phyloP scores from a whole-genome alignment of 2,797 vertebrate genomes.

The Salmo trutta region DNA sequence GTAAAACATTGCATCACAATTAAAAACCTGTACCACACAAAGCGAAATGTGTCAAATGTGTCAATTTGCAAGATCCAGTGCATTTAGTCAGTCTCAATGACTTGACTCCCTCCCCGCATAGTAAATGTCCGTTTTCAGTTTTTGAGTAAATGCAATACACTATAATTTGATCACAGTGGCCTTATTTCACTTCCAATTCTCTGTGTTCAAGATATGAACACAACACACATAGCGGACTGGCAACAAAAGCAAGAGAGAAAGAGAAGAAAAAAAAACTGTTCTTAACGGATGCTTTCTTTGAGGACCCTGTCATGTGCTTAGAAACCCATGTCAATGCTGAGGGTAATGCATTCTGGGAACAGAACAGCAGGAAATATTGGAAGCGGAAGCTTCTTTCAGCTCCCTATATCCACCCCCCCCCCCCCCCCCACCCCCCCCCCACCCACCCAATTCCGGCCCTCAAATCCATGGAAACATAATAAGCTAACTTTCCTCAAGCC shows the following conservation, averaged over 20 bases:
- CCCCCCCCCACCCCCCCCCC: slow-evolving; percentile 32
- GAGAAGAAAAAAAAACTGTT: slow-evolving; percentile 30
- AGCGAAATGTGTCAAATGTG: slow-evolving; percentile 36
- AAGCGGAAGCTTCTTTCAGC: slow-evolving; percentile 47
- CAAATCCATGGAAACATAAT: slow-evolving; percentile 37
- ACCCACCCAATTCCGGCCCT: slow-evolving; percentile 40
- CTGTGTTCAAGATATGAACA: slow-evolving; percentile 28
- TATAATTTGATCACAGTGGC: slow-evolving; percentile 27
- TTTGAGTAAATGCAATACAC: slow-evolving; percentile 38
- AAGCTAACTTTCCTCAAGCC: slow-evolving; percentile 33
- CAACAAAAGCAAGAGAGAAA: slow-evolving; percentile 27
- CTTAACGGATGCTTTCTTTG: slow-evolving; percentile 36
- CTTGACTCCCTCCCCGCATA: slow-evolving; percentile 18
- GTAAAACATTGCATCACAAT: slow-evolving; percentile 50
- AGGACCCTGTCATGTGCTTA: slow-evolving; percentile 41
- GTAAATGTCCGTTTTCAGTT: neutral
- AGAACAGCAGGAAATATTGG: slow-evolving; percentile 46
- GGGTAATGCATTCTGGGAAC: neutral
- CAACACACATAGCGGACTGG: slow-evolving; percentile 25
- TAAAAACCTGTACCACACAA: slow-evolving; percentile 20
- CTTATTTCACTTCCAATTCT: slow-evolving; percentile 40
- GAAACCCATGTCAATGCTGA: slow-evolving; percentile 24
- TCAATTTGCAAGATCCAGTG: slow-evolving; percentile 39
- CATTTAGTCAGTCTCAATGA: slow-evolving; percentile 45
- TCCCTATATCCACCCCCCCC: slow-evolving; percentile 21